These are phyloP conservation scores for Drosophila nr. fundita DNA, from an alignment of 2,888 invertebrate species.

Conservation along the genomic window DNA sequence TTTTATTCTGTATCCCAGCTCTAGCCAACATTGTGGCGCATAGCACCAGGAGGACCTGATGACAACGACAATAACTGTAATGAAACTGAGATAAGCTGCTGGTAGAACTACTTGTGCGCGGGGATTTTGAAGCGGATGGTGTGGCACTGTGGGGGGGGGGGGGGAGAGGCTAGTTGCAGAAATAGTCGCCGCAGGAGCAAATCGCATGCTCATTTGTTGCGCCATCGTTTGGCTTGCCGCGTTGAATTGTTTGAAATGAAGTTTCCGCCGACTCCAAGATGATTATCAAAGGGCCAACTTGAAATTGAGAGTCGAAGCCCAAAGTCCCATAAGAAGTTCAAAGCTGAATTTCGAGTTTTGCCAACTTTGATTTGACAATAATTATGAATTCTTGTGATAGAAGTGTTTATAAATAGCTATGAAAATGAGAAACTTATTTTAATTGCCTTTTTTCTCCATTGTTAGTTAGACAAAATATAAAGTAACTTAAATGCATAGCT, in stretches of 20 bases:
- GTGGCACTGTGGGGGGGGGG: neutral
- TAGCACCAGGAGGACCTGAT: conserved; percentile 64
- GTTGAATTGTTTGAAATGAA: conserved; percentile 61
- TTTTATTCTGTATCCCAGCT: conserved; percentile 53
- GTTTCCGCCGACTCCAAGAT: conserved; percentile 56
- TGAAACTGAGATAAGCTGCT: conserved; percentile 77
- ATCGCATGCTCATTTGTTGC: conserved; percentile 77
- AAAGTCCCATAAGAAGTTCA: conserved; percentile 18
- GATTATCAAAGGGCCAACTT: conserved; percentile 54
- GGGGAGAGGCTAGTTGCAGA: neutral
- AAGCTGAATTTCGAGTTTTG: conserved; percentile 20
- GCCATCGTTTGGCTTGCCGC: conserved; percentile 62
- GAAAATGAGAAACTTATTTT: neutral
- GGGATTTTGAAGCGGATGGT: neutral
- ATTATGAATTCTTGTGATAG: conserved; percentile 18
- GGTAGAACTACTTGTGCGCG: conserved; percentile 14
- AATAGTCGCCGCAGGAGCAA: conserved; percentile 50
- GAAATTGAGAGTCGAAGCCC: conserved; percentile 37
- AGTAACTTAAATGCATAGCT: neutral
- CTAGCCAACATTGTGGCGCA: conserved; percentile 73
- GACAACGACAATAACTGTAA: conserved; percentile 80
- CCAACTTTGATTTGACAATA: conserved; percentile 36
- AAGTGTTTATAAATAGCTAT: neutral
- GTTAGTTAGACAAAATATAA: neutral
- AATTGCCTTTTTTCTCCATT: neutral